phyloP scores from a whole-genome alignment of 2,888 invertebrate genomes.

The Erebia epiphron region DNA sequence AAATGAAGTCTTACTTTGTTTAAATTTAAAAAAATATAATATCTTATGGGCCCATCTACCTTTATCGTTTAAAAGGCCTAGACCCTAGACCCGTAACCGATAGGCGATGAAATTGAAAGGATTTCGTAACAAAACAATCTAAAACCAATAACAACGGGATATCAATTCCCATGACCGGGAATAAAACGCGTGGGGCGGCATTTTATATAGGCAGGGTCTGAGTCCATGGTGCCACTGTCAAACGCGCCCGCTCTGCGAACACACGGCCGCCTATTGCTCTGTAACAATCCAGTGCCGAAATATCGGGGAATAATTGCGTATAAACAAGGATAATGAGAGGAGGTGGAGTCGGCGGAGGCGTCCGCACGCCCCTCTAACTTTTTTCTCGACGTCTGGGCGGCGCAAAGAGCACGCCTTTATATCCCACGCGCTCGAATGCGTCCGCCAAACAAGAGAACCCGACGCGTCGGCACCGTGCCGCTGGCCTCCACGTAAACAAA shows the following conservation, averaged over 20 bases:
- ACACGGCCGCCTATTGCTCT: constrained; percentile 66
- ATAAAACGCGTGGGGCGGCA: constrained; percentile 73
- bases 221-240: constrained; percentile 73
- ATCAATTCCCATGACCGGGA: constrained; percentile 67
- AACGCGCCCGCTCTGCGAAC: constrained; percentile 73
- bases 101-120: constrained; percentile 21
- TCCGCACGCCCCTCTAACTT: constrained; percentile 75
- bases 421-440: constrained; percentile 73
- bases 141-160: constrained; percentile 54
- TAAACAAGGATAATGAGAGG: constrained; percentile 79
- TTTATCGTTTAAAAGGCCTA: neutral
- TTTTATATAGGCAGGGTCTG: constrained; percentile 76
- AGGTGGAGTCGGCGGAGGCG: constrained; percentile 70
- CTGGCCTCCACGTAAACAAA: constrained; percentile 64
- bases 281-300: constrained; percentile 60
- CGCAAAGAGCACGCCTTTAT: constrained; percentile 72
- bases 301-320: constrained; percentile 73
- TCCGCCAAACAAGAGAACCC: constrained; percentile 65
- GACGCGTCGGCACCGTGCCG: constrained; percentile 63
- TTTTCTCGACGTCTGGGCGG: constrained; percentile 77
- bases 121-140: constrained; percentile 40
- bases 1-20: neutral
- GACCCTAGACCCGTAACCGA: neutral
- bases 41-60: neutral
- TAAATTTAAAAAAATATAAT: neutral